Evolutionary conservation across 2,888 invertebrate species (phyloP), one percentile per base, ranked within the genome.

Genomic region (Calephelis perditalis): DNA sequence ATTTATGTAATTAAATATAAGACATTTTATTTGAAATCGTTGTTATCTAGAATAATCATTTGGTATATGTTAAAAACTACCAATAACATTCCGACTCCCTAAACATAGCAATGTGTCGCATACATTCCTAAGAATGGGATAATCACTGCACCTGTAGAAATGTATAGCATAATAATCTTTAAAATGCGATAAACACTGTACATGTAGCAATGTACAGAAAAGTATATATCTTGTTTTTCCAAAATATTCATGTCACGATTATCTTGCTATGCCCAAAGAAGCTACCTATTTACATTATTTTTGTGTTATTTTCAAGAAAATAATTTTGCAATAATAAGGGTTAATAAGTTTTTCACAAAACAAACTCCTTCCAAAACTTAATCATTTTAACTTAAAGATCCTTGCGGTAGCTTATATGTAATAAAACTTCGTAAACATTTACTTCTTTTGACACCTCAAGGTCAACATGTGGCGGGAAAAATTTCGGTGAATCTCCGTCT

Each of bases 71-170:
- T 47, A 49, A 58, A 58, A 58, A 58, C 15, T 58, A 58, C 49
- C 40, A 58, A 15, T 49, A 47, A 58, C 52, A 58, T 58, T 58
- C 43, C 36, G 37, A 58, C 58, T 58, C 58, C 52, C 52, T 49
- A 58, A 52, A 58, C 43, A 49, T 58, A 58, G 58, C 52, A 57
- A 9, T 57, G 57, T 57, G 45, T 57, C 46, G 44, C 45, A 58
- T 58, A 58, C 58, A 58, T 52, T 26, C 26, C 4, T 26, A 26
- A 26, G 4, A 26, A 26, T 26, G 26, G 3, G 26, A 26, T 26
- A 58, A 58, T 40, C 49, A 58, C 58, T 37, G 36, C 36, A 49
- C 40, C 10, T 58, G 52, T 58, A 58, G 47, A 49, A 58, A 58
- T 46, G 58, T 58, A 58, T 58, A 52, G 40, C 15, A 15, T 15